Evolutionary conservation across 2,113 vertebrate species (phyloP).

Genomic region (Gopherus flavomarginatus): DNA sequence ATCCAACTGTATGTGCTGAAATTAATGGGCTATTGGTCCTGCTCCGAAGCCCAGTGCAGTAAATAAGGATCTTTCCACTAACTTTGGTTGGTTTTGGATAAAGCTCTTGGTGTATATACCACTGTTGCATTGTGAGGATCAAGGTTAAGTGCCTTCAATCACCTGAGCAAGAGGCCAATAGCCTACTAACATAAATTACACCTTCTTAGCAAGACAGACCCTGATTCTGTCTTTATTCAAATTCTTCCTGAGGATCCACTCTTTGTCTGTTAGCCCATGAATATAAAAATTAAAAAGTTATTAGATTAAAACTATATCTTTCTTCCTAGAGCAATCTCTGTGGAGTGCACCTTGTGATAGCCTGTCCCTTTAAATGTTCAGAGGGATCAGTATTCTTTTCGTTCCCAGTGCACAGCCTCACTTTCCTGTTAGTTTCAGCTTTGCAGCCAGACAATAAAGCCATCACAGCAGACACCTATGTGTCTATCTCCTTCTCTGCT

Average conservation of each 20-base stretch:
- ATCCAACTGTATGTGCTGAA: neutral
- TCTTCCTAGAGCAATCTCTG: neutral
- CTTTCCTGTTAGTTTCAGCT: neutral
- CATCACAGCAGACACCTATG: neutral
- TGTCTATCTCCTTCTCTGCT: neutral
- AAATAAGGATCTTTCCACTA: neutral
- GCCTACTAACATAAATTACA: neutral
- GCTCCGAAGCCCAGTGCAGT: neutral
- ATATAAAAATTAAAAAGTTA: neutral
- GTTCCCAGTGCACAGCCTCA: neutral
- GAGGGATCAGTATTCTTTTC: neutral
- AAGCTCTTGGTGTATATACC: neutral
- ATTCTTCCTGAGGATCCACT: neutral
- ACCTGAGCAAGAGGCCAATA: neutral
- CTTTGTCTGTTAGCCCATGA: neutral
- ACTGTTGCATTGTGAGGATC: neutral
- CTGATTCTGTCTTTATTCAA: neutral
- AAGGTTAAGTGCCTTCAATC: neutral
- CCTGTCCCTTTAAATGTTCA: neutral
- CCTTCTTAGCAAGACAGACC: neutral
- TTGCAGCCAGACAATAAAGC: neutral
- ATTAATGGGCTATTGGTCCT: neutral
- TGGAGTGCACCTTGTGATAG: neutral
- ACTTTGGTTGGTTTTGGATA: neutral
- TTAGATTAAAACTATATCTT: neutral